Percentiles rank a stretch among this genome's conserved stretches.
Evolutionary conservation across 2,888 invertebrate species (phyloP).

Genomic region (Charanyca ferruginea): DNA sequence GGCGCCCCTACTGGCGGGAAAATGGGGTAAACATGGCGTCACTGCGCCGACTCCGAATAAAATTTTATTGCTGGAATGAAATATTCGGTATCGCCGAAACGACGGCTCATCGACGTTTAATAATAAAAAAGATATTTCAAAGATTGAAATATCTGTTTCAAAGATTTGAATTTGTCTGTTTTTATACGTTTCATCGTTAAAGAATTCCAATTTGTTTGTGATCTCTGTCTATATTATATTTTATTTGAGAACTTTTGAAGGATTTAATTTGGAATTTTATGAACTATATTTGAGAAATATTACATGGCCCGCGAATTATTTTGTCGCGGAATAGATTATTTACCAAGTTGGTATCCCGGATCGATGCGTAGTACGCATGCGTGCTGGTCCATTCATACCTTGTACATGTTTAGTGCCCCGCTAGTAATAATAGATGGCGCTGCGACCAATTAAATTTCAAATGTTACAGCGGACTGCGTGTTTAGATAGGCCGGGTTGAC

Average conservation of each 20-base stretch:
- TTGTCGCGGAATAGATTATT: conserved; percentile 84
- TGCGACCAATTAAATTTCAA: conserved; percentile 69
- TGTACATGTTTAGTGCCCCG: conserved; percentile 65
- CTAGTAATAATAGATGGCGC: conserved; percentile 79
- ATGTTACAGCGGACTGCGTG: conserved; percentile 62
- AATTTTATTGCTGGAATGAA: conserved; percentile 70
- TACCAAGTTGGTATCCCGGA: conserved; percentile 79
- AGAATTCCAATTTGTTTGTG: conserved; percentile 33
- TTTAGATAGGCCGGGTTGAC: conserved; percentile 61
- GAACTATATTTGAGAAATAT: conserved; percentile 63
- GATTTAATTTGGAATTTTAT: conserved; percentile 36
- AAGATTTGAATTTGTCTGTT: conserved; percentile 47
- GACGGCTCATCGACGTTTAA: conserved; percentile 57
- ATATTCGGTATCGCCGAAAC: conserved; percentile 64
- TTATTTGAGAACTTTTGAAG: conserved; percentile 35
- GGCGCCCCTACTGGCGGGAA: conserved; percentile 86
- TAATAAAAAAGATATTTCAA: conserved; percentile 50
- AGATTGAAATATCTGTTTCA: conserved; percentile 46
- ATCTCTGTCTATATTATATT: conserved; percentile 14
- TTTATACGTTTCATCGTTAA: conserved; percentile 27
- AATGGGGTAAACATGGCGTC: conserved; percentile 64
- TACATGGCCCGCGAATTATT: conserved; percentile 68
- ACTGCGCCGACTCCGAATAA: conserved; percentile 85
- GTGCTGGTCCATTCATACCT: conserved; percentile 82
- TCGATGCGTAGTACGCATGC: conserved; percentile 87